These are phyloP conservation scores for Pluvianellus socialis DNA, from an alignment of 2,113 vertebrate species.

Conservation along the genomic window DNA sequence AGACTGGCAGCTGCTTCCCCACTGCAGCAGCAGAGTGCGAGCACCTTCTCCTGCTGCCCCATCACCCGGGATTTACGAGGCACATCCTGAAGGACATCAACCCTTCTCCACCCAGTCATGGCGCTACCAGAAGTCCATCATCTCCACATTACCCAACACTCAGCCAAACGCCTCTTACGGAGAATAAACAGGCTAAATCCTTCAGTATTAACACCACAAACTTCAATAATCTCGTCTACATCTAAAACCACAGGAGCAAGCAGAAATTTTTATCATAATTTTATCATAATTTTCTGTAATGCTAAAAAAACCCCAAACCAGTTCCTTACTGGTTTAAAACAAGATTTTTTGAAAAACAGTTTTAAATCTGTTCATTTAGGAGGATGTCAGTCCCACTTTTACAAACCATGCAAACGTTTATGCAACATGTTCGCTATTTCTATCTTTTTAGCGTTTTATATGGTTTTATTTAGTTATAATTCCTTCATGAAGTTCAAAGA, in stretches of 20 bases:
- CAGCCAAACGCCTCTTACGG: rapidly evolving
- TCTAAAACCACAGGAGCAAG: background rate
- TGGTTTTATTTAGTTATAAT: background rate
- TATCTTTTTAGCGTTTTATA: background rate
- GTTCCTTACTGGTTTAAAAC: background rate
- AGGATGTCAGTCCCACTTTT: background rate
- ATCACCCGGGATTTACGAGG: background rate
- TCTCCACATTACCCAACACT: background rate
- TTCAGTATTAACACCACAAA: background rate
- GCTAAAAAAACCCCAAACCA: background rate
- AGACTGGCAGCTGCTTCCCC: background rate
- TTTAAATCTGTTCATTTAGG: background rate
- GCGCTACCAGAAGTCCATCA: rapidly evolving
- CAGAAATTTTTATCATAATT: background rate
- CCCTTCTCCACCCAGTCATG: background rate
- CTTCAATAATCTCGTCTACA: background rate
- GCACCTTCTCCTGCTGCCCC: background rate
- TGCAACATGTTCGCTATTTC: background rate
- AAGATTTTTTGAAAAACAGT: background rate
- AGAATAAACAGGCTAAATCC: rapidly evolving
- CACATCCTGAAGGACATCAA: rapidly evolving
- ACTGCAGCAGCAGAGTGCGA: background rate
- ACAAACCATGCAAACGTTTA: background rate
- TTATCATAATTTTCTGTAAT: background rate
- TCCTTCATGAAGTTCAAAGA: background rate